Conservation (phyloP, 2,113 vertebrate species). For the Equus przewalskii region DNA sequence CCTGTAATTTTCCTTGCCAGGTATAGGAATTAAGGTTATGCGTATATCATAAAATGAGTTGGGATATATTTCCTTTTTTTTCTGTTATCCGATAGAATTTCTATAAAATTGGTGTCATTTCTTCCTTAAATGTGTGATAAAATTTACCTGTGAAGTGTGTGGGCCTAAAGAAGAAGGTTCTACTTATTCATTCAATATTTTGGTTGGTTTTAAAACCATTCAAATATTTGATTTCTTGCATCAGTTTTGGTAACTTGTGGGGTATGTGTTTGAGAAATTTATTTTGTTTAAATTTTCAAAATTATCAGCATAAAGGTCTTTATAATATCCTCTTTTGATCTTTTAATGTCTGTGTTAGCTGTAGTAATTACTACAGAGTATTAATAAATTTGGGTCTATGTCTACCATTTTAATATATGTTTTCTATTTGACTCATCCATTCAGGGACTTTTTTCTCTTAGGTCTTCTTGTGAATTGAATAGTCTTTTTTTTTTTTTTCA, state of each 20-base stretch:
- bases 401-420: not conserved
- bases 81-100: not conserved
- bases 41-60: not conserved
- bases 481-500: not conserved
- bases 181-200: not conserved
- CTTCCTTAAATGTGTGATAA: not conserved
- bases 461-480: not conserved
- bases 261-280: not conserved
- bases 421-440: not conserved
- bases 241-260: not conserved
- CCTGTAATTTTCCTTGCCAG: not conserved
- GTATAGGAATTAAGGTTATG: not conserved
- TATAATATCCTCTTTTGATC: not conserved
- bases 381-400: not conserved
- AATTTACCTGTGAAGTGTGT: not conserved
- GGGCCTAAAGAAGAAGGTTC: not conserved
- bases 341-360: not conserved
- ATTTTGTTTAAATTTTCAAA: not conserved
- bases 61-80: not conserved
- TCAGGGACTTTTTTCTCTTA: not conserved
- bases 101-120: not conserved
- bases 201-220: not conserved
- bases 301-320: not conserved
- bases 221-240: not conserved
- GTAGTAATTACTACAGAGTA: not conserved